Conservation (phyloP, 2,113 vertebrate species). For the Campylomormyrus numenius region DNA sequence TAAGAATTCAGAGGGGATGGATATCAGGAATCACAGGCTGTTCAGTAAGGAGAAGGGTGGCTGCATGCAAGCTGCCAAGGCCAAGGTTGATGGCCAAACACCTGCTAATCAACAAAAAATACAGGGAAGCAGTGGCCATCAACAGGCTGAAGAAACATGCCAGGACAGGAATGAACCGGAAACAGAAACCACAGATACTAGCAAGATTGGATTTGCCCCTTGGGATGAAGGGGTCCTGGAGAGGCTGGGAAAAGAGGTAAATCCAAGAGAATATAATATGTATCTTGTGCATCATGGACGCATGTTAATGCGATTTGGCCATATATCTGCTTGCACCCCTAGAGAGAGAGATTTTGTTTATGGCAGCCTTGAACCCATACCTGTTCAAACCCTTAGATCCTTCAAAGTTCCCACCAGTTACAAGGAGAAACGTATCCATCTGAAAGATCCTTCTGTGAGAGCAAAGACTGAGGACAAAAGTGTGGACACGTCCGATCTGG, state of each 20-base stretch:
- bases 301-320: constrained; percentile 83
- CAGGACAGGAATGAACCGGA: constrained; percentile 19
- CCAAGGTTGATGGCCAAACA: constrained; percentile 35
- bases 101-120: constrained; percentile 17
- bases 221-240: constrained; percentile 81
- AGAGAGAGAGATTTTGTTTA: constrained; percentile 80
- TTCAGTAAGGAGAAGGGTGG: constrained; percentile 74
- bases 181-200: constrained; percentile 28
- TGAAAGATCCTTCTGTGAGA: constrained; percentile 62
- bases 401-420: constrained; percentile 86
- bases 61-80: constrained; percentile 54
- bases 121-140: background rate
- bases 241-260: constrained; percentile 70
- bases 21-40: constrained; percentile 49
- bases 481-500: constrained; percentile 79
- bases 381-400: constrained; percentile 65
- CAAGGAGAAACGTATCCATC: constrained; percentile 67
- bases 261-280: constrained; percentile 78
- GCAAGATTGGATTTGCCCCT: constrained; percentile 77
- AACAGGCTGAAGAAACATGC: constrained; percentile 29
- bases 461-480: constrained; percentile 56
- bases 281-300: constrained; percentile 77
- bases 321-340: constrained; percentile 80
- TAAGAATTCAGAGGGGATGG: constrained; percentile 49
- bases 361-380: constrained; percentile 65